A percentile compares a stretch with the other conserved stretches of the same genome.
phyloP scores from a whole-genome alignment of 2,888 invertebrate genomes.

The Steinernema carpocapsae region DNA sequence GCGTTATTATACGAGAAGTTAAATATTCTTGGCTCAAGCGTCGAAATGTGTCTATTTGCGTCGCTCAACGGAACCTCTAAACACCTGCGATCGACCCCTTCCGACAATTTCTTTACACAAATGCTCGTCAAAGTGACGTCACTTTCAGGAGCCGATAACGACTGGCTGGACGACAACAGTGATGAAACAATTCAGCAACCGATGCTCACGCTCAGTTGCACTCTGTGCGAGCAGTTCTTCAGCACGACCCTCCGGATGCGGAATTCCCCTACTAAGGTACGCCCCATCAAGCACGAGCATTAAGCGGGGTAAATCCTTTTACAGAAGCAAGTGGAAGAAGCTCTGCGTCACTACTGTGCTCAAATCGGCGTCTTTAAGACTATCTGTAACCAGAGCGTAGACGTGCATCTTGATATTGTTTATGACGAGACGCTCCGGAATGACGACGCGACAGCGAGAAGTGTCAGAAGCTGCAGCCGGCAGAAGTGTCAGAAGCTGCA shows the following conservation, averaged over 20 bases:
- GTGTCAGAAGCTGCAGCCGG: too few relatives aligned
- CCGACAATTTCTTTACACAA: too few relatives aligned
- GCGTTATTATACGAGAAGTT: too few relatives aligned
- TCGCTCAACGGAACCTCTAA: too few relatives aligned
- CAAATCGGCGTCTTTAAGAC: background rate
- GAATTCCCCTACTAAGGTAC: slow-evolving; percentile 17
- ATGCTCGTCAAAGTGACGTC: background rate
- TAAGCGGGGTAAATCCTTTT: background rate
- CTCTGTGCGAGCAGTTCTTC: slow-evolving; percentile 23
- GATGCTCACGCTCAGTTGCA: slow-evolving; percentile 31
- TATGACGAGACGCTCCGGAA: background rate
- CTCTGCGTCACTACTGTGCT: background rate
- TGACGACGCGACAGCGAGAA: background rate
- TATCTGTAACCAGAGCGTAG: background rate
- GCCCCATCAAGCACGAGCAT: slow-evolving; percentile 18
- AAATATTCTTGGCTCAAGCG: too few relatives aligned
- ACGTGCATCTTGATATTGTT: background rate
- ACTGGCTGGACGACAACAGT: background rate
- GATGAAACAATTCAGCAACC: slow-evolving; percentile 2
- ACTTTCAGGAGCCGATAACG: background rate
- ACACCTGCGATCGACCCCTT: too few relatives aligned
- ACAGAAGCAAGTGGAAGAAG: background rate
- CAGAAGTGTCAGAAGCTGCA: background rate
- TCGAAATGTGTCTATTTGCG: too few relatives aligned
- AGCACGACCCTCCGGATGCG: slow-evolving; percentile 11